phyloP scores from a whole-genome alignment of 2,797 vertebrate species.

The Pelodytes ibericus region DNA sequence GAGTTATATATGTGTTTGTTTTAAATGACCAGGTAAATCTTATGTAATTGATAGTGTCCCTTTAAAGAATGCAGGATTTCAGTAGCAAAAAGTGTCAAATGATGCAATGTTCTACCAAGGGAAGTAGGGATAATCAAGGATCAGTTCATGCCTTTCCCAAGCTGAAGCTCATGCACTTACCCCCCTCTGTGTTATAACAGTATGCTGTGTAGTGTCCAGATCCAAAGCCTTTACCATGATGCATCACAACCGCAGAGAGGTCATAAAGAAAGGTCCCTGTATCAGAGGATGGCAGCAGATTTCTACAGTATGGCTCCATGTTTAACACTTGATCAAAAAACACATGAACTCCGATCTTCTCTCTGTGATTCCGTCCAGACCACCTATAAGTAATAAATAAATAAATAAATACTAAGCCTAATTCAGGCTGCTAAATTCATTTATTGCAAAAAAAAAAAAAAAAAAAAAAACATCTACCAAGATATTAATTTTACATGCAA shows the following conservation, averaged over 20 bases:
- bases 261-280: slow-evolving; percentile 93
- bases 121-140: no score
- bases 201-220: slow-evolving; percentile 99
- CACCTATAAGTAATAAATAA: slow-evolving; percentile 75
- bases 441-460: no score
- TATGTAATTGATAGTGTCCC: no score
- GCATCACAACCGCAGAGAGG: slow-evolving; percentile 98
- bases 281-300: slow-evolving; percentile 84
- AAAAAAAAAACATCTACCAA: no score
- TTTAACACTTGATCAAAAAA: slow-evolving; percentile 97
- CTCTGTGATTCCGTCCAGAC: slow-evolving; percentile 98
- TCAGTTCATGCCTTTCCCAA: background rate
- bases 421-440: no score
- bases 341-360: slow-evolving; percentile 99
- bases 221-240: slow-evolving; percentile 98
- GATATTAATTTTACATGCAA: no score
- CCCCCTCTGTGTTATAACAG: slow-evolving; percentile 99
- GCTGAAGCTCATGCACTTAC: slow-evolving; percentile 72
- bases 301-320: slow-evolving; percentile 97
- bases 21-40: no score
- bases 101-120: no score
- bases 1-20: no score
- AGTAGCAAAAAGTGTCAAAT: no score
- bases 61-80: no score
- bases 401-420: no score